Evolutionary conservation across 2,888 invertebrate species (phyloP), one percentile per base, ranked within the genome.

Genomic region (Eubasilissa splendida): DNA sequence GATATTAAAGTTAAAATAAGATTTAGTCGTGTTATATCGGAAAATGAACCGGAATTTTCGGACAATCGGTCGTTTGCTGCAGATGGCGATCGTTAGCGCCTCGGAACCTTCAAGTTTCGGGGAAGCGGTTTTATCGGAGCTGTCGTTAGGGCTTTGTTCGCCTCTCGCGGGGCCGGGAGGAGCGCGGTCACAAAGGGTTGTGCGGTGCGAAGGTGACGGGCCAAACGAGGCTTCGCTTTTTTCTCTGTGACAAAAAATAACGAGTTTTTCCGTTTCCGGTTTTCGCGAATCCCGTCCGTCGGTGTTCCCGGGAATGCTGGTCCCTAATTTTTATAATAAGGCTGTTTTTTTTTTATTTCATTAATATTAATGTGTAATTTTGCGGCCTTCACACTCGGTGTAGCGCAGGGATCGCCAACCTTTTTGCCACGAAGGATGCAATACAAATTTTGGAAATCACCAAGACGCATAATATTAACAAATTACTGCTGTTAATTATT

Each of bases 61-160:
- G 68, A 42, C 50, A 68, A 68, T 68, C 52, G 52, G 68, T 68
- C 52, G 68, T 68, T n/a, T 33, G 50, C 14, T 14, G 68, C 68
- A 68, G 68, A 68, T 14, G 42, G 50, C 58, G 68, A 50, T 68
- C 68, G 68, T 68, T 68, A 68, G 68, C 68, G 14, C 14, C 42
- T 50, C 68, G n/a, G 50, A 63, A 63, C 63, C 50, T 68, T 50
- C 31, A 33, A 50, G 52, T 66, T 58, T 58, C 11, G 58, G 50
- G n/a, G n/a, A 68, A 14, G 9, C 42, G 63, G 9, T 14, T 50
- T 42, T 66, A 50, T 52, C 68, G 4, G 68, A 50, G n/a, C 33
- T 4, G 50, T 66, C 66, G 50, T 66, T 50, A 31, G 42, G 42
- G n/a, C 42, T 42, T 66, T 66, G 66, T 66, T 50, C 42, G 63